These are phyloP conservation scores for Eulemur rufifrons DNA, from an alignment of 2,113 vertebrate genomes.

Conservation along the genomic window DNA sequence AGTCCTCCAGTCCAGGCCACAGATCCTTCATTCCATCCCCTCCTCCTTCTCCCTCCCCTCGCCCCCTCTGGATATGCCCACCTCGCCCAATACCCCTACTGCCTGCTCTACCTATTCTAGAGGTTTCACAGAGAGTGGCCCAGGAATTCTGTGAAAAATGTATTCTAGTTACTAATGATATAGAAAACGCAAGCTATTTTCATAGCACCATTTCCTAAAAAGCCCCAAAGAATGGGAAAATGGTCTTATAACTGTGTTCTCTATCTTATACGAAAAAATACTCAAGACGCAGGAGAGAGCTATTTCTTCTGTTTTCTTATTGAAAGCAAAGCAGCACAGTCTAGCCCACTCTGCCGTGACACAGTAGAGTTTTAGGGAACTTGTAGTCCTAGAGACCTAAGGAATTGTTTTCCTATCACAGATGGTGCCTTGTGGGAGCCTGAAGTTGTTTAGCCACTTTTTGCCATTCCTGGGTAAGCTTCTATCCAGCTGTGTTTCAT, in stretches of 20 bases:
- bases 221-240: background rate
- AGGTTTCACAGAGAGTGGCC: background rate
- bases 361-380: background rate
- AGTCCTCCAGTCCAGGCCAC: background rate
- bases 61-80: background rate
- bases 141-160: background rate
- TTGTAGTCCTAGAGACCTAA: background rate
- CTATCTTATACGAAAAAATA: conserved; percentile 8
- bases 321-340: background rate
- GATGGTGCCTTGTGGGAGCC: background rate
- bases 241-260: background rate
- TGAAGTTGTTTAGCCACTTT: background rate
- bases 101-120: background rate
- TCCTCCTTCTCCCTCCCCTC: rapidly evolving
- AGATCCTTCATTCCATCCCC: background rate
- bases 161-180: background rate
- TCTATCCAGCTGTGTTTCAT: background rate
- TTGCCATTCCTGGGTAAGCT: background rate
- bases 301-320: background rate
- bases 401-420: background rate
- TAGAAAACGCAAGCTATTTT: background rate
- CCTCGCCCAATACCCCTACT: background rate
- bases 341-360: background rate
- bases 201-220: background rate
- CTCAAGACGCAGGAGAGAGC: background rate